Evolutionary conservation across 2,888 invertebrate species (phyloP).

Genomic region (Anthophora plumipes): DNA sequence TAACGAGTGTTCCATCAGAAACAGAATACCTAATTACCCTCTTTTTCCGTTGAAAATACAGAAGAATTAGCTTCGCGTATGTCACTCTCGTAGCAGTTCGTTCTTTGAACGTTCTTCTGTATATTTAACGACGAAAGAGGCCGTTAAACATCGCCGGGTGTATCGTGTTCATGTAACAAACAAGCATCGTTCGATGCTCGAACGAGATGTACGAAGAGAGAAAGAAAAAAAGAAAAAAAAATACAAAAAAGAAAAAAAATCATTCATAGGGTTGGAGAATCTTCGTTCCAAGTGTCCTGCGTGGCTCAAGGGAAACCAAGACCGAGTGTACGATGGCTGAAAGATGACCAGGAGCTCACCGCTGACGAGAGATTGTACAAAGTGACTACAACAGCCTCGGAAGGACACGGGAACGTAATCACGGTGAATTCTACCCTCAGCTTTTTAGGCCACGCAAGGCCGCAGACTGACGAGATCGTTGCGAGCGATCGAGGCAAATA

Average conservation of each 20-base stretch:
- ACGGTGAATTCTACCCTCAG: conserved; percentile 93
- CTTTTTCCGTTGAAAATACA: conserved; percentile 27
- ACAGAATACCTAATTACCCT: conserved; percentile 35
- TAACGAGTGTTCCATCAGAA: conserved; percentile 9
- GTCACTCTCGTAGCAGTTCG: background rate
- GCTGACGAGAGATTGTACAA: conserved; percentile 92
- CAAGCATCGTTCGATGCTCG: background rate
- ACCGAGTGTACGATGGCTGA: conserved; percentile 93
- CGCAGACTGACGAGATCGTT: conserved; percentile 90
- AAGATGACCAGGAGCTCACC: conserved; percentile 92
- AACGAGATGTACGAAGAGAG: background rate
- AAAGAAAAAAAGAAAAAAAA: background rate
- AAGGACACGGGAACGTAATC: conserved; percentile 91
- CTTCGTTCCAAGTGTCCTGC: conserved; percentile 92
- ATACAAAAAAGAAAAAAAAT: background rate
- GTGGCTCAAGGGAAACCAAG: conserved; percentile 95
- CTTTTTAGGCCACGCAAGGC: conserved; percentile 92
- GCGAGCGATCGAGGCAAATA: conserved; percentile 95
- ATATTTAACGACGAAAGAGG: conserved; percentile 23
- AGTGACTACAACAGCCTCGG: conserved; percentile 91
- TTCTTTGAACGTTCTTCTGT: conserved; percentile 3
- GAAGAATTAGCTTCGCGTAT: conserved; percentile 14
- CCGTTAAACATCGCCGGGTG: conserved; percentile 13
- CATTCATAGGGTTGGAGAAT: conserved; percentile 89
- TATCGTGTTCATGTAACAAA: no score